Evolutionary conservation across 2,797 vertebrate species (phyloP).

Genomic region (Threskiornis aethiopicus): DNA sequence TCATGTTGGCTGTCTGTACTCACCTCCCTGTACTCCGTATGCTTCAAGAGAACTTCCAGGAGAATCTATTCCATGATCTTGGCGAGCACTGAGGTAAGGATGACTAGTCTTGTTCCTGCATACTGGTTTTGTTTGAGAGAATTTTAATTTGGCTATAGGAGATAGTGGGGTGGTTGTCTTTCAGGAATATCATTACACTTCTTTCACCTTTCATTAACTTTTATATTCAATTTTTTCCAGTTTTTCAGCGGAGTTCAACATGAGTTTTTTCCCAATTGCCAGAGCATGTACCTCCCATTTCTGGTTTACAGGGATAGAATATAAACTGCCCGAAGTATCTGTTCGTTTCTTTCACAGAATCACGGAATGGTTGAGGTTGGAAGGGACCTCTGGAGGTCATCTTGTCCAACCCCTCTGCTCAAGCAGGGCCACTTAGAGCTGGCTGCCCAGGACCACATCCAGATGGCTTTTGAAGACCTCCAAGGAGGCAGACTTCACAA

Average conservation of each 20-base stretch:
- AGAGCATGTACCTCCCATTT: neutral
- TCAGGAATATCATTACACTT: neutral
- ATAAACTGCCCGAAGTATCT: neutral
- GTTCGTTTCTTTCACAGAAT: neutral
- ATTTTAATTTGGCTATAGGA: neutral
- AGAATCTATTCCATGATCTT: neutral
- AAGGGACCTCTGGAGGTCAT: neutral
- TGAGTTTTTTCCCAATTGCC: neutral
- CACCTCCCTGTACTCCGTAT: neutral
- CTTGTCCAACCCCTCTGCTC: neutral
- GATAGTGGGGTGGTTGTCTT: neutral
- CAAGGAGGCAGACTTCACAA: neutral
- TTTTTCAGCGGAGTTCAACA: neutral
- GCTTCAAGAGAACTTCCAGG: neutral
- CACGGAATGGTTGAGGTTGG: neutral
- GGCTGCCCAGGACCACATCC: neutral
- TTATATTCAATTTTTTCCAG: neutral
- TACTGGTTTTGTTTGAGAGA: neutral
- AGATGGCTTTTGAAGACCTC: neutral
- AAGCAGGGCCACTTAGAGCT: neutral
- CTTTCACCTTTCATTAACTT: neutral
- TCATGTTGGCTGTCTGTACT: neutral
- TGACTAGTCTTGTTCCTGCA: neutral
- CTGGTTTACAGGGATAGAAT: neutral
- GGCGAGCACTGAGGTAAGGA: neutral